A percentile compares a stretch with the other conserved stretches of the same genome.
Evolutionary conservation across 2,113 vertebrate species (phyloP).

Genomic region (Shinisaurus crocodilurus): DNA sequence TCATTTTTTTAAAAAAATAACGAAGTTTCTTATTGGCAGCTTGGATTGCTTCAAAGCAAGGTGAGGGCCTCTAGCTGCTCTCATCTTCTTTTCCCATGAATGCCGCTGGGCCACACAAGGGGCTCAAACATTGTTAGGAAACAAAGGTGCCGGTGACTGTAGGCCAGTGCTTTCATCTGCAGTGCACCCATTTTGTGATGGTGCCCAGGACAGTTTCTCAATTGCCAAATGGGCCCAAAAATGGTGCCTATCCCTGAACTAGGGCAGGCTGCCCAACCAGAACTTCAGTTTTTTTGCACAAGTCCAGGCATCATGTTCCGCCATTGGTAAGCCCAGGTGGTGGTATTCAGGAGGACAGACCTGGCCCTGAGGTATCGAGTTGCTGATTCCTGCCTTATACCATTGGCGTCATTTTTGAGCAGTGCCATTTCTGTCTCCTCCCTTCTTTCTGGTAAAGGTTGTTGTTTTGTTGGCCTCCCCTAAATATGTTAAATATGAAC

Average conservation of each 20-base stretch:
- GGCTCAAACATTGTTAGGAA: too few relatives aligned
- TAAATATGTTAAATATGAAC: slow-evolving; percentile 6
- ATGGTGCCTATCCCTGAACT: background rate
- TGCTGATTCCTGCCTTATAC: background rate
- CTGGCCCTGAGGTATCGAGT: background rate
- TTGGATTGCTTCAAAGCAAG: too few relatives aligned
- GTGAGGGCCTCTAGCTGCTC: too few relatives aligned
- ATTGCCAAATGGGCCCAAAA: too few relatives aligned
- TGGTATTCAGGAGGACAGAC: background rate
- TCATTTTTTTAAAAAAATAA: too few relatives aligned
- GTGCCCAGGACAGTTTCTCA: too few relatives aligned
- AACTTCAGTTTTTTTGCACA: background rate
- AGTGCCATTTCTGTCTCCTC: background rate
- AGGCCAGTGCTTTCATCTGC: too few relatives aligned
- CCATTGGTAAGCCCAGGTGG: background rate
- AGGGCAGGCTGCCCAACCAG: background rate
- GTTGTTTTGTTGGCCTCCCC: background rate
- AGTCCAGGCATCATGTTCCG: background rate
- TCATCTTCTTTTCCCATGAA: too few relatives aligned
- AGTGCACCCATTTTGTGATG: too few relatives aligned
- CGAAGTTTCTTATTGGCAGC: too few relatives aligned
- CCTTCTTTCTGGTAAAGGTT: background rate
- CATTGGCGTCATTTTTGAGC: background rate
- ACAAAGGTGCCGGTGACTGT: too few relatives aligned
- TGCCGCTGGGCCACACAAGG: too few relatives aligned